Evolutionary conservation across 1,140 invertebrate species (phyloP).

Genomic region (Spodoptera litura): DNA sequence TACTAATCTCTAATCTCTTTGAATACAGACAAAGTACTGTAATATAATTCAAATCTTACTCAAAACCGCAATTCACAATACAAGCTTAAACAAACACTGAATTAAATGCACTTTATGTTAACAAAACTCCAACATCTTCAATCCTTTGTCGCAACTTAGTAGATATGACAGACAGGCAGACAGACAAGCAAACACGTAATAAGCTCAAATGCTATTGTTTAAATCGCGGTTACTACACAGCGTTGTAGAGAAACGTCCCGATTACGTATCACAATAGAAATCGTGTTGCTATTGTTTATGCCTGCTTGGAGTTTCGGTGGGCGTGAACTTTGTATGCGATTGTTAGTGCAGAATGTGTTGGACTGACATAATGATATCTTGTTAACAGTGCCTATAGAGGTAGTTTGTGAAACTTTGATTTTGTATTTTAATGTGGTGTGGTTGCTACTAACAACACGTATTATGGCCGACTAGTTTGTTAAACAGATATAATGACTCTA

Average conservation of each 20-base stretch:
- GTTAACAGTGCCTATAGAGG: background rate
- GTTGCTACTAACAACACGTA: too few species aligned
- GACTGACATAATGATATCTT: background rate
- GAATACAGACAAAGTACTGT: too few species aligned
- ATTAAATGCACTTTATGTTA: slow-evolving; percentile 46
- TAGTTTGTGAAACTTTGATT: background rate
- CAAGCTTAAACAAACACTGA: slow-evolving; percentile 23
- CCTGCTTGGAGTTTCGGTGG: slow-evolving; percentile 8
- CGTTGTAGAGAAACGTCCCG: background rate
- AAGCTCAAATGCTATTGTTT: slow-evolving; percentile 55
- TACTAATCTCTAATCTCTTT: too few species aligned
- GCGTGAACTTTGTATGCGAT: slow-evolving; percentile 3
- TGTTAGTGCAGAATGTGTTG: slow-evolving; percentile 7
- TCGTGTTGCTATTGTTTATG: slow-evolving; percentile 45
- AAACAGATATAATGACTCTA: too few species aligned
- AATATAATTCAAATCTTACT: too few species aligned
- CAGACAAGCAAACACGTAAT: slow-evolving; percentile 50
- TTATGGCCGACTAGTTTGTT: too few species aligned
- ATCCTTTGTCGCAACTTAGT: slow-evolving; percentile 32
- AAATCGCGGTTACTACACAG: slow-evolving; percentile 48
- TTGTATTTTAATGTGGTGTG: too few species aligned
- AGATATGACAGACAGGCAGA: slow-evolving; percentile 55
- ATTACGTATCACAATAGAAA: slow-evolving; percentile 44
- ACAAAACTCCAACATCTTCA: slow-evolving; percentile 29
- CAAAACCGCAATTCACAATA: slow-evolving; percentile 14